These are phyloP conservation scores for Anastrepha obliqua DNA, from an alignment of 1,140 invertebrate genomes.

Conservation along the genomic window DNA sequence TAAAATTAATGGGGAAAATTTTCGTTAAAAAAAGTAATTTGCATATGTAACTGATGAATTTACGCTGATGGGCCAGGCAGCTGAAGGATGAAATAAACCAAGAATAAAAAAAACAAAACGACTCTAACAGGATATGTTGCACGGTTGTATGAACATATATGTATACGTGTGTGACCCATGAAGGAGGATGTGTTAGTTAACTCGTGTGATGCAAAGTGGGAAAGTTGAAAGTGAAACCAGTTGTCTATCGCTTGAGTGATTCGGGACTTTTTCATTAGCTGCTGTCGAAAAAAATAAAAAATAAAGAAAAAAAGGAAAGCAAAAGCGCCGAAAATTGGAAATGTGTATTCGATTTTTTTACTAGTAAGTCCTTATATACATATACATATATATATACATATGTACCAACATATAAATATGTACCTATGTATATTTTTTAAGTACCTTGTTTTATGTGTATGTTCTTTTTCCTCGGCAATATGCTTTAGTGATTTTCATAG, in stretches of 20 bases:
- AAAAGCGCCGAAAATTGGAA: background rate
- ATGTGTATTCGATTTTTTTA: background rate
- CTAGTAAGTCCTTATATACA: background rate
- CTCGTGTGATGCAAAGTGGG: background rate
- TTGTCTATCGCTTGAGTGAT: background rate
- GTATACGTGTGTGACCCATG: background rate
- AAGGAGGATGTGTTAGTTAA: background rate
- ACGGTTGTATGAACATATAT: background rate
- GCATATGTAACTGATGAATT: slow-evolving; percentile 39
- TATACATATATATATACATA: background rate
- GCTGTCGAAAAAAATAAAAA: background rate
- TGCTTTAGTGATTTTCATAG: background rate
- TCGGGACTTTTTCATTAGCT: background rate
- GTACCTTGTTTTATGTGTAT: too few relatives aligned
- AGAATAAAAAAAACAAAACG: background rate
- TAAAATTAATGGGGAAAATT: slow-evolving; percentile 40
- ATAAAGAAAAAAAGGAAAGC: background rate
- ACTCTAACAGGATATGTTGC: slow-evolving; percentile 1
- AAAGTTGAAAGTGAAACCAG: slow-evolving; percentile 36
- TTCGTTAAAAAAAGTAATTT: slow-evolving; percentile 20
- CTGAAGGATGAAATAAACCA: background rate
- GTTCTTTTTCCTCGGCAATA: background rate
- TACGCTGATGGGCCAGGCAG: slow-evolving; percentile 15
- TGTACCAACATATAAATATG: too few relatives aligned
- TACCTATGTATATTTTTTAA: too few relatives aligned